Percentiles rank a stretch among this genome's conserved stretches.
phyloP scores from a whole-genome alignment of 2,113 vertebrate species.

The Nothoprocta pentlandii region DNA sequence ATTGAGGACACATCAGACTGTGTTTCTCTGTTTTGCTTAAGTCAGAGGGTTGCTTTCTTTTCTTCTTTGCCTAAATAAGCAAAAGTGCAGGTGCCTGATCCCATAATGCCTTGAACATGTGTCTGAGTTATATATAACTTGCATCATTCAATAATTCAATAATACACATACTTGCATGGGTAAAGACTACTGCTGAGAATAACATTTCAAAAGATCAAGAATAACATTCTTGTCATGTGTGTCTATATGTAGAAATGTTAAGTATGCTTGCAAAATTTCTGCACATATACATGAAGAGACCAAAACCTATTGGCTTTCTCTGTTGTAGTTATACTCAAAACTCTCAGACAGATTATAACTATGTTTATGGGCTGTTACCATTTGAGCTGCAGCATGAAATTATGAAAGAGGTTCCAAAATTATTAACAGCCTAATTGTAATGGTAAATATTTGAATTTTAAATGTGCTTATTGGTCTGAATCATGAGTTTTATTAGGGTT shows the following conservation, averaged over 20 bases:
- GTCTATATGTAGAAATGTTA: not conserved
- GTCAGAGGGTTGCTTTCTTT: not conserved
- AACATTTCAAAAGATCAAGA: not conserved
- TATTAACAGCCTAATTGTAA: constrained; percentile 32
- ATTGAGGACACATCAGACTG: not conserved
- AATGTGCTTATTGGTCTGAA: constrained; percentile 51
- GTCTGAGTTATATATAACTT: not conserved
- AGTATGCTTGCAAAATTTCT: not conserved
- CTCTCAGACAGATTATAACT: not conserved
- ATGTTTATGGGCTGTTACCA: not conserved
- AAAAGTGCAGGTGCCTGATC: not conserved
- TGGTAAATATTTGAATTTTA: constrained; percentile 56
- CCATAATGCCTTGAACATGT: not conserved
- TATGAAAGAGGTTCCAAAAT: constrained; percentile 35
- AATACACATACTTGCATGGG: not conserved
- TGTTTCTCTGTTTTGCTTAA: not conserved
- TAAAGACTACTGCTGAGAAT: not conserved
- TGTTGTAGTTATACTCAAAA: not conserved
- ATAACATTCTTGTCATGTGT: not conserved
- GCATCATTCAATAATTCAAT: not conserved
- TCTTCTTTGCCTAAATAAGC: not conserved
- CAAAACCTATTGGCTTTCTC: not conserved
- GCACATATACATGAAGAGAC: not conserved
- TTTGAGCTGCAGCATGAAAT: constrained; percentile 19
- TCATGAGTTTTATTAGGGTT: constrained; percentile 24